Evolutionary conservation across 2,797 vertebrate genomes (phyloP).

Genomic region (Limnodromus scolopaceus): DNA sequence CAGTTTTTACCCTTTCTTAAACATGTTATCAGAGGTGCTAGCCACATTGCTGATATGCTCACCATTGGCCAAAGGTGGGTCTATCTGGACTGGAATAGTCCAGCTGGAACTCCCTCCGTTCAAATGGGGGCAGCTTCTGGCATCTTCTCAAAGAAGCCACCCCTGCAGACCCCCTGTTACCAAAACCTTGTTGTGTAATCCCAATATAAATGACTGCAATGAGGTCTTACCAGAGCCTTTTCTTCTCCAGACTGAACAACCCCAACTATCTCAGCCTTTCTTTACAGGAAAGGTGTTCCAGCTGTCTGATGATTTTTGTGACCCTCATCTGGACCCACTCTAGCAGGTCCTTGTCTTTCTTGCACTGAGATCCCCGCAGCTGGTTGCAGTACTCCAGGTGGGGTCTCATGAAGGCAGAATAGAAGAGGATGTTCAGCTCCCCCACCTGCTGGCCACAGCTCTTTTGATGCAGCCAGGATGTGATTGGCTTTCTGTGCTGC

Average conservation of each 20-base stretch:
- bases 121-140: neutral
- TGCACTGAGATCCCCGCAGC: too few species aligned
- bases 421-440: neutral
- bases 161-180: too few species aligned
- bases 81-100: neutral
- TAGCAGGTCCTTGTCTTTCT: neutral
- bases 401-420: neutral
- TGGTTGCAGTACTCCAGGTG: neutral
- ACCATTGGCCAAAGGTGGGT: neutral
- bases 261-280: neutral
- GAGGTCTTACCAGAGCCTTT: neutral
- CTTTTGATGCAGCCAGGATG: neutral
- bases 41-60: rapidly evolving
- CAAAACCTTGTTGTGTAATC: neutral
- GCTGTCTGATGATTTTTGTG: neutral
- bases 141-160: neutral
- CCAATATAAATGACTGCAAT: neutral
- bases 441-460: neutral
- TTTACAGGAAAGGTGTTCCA: neutral
- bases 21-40: neutral
- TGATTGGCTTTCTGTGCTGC: neutral
- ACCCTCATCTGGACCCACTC: neutral
- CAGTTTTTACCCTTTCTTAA: neutral
- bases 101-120: neutral
- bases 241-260: neutral